Conservation (phyloP, 2,797 vertebrate genomes). For the Ctenopoma multispine region DNA sequence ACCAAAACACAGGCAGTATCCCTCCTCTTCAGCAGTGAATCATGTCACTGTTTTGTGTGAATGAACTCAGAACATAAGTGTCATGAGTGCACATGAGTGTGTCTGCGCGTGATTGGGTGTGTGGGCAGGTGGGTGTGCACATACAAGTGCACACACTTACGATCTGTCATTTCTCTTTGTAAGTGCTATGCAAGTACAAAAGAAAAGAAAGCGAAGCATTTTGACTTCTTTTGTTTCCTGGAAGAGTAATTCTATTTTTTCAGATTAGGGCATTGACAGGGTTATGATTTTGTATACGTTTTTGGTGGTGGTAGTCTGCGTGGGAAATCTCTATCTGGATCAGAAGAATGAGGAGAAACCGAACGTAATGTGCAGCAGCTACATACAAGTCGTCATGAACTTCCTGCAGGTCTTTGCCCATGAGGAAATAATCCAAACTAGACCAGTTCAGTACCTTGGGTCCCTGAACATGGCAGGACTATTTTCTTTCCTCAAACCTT, state of each 20-base stretch:
- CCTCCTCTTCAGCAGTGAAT: slow-evolving; percentile 79
- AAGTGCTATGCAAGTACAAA: slow-evolving; percentile 91
- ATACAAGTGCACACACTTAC: slow-evolving; percentile 57
- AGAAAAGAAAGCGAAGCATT: slow-evolving; percentile 81
- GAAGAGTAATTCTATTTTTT: slow-evolving; percentile 85
- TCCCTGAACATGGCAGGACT: slow-evolving; percentile 63
- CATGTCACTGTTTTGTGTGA: slow-evolving; percentile 77
- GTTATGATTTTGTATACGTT: slow-evolving; percentile 77
- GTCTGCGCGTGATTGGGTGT: slow-evolving; percentile 35
- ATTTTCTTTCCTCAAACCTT: slow-evolving; percentile 55
- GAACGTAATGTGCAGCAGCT: slow-evolving; percentile 30
- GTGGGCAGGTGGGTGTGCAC: slow-evolving; percentile 63
- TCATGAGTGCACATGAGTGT: slow-evolving; percentile 19
- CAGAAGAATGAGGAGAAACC: slow-evolving; percentile 44
- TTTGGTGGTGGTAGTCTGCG: slow-evolving; percentile 36
- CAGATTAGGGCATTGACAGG: slow-evolving; percentile 79
- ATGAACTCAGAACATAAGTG: slow-evolving; percentile 61
- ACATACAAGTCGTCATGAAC: slow-evolving; percentile 48
- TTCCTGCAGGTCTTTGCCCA: slow-evolving; percentile 57
- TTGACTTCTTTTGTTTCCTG: slow-evolving; percentile 82
- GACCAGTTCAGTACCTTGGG: slow-evolving; percentile 55
- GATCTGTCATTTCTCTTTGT: slow-evolving; percentile 81
- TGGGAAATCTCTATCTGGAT: slow-evolving; percentile 57
- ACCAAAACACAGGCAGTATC: slow-evolving; percentile 85
- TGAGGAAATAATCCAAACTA: slow-evolving; percentile 54